Evolutionary conservation across 2,797 vertebrate species (phyloP).

Genomic region (Pangasius mekongensis): DNA sequence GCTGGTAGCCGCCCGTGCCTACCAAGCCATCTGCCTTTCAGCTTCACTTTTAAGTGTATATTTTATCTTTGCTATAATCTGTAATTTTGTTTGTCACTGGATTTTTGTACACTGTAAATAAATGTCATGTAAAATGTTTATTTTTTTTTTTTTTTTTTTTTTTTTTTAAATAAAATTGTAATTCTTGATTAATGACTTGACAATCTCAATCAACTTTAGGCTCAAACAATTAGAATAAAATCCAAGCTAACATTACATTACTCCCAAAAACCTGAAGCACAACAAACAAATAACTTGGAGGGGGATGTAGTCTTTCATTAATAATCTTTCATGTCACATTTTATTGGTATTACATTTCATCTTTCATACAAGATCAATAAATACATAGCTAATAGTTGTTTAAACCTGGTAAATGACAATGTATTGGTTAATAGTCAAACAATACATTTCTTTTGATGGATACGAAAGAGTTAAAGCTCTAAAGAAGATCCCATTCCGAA

Average conservation of each 20-base stretch:
- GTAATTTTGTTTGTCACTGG: conserved; percentile 57
- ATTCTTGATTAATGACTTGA: conserved; percentile 31
- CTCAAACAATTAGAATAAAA: neutral
- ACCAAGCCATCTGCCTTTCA: conserved; percentile 38
- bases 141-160: conserved; percentile 71
- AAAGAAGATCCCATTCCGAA: conserved; percentile 27
- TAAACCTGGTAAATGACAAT: conserved; percentile 46
- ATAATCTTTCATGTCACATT: conserved; percentile 44
- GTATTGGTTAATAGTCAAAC: conserved; percentile 56
- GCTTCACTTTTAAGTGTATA: conserved; percentile 41
- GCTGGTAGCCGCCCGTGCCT: conserved; percentile 8
- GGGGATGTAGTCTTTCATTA: neutral
- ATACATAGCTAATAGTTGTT: conserved; percentile 55
- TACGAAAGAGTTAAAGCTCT: conserved; percentile 42
- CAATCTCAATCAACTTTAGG: neutral
- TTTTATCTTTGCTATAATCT: conserved; percentile 44
- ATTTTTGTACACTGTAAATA: conserved; percentile 77
- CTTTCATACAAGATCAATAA: conserved; percentile 58
- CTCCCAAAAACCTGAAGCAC: neutral
- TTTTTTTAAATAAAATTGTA: conserved; percentile 68
- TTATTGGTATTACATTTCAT: conserved; percentile 57
- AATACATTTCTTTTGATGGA: conserved; percentile 38
- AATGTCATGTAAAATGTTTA: conserved; percentile 80
- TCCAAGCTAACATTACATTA: neutral
- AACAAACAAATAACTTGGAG: neutral